Evolutionary conservation across 1,140 invertebrate genomes (phyloP), one percentile per base, ranked within the genome.

Genomic region (Onthophagus taurus): DNA sequence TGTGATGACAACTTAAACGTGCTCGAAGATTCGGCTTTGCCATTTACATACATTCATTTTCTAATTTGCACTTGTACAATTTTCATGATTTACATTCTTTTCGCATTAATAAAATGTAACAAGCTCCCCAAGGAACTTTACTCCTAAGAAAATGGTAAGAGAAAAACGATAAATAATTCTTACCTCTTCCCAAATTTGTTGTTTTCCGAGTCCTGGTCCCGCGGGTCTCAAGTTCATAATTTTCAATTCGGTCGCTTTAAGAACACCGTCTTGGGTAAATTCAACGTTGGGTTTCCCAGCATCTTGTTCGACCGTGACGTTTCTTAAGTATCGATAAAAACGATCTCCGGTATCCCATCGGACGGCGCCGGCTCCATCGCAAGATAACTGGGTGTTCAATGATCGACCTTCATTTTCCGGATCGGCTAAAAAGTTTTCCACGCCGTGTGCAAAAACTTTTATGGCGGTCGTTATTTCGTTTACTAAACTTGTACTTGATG

Each of bases 161-260:
- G n/a, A n/a, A n/a, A n/a, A n/a, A n/a, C n/a, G n/a, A n/a, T n/a
- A n/a, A n/a, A n/a, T n/a, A n/a, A n/a, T n/a, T n/a, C 74, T 75
- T 60, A 89, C 87, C 77, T 91, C 85, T 61, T 93, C 89, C 91
- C 91, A 96, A 14, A 85, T 78, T 11, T 88, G 72, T 61, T 85
- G 77, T 62, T 83, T 80, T 59, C 81, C 79, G 50, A 81, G 83
- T 9, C 81, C 73, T 11, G 83, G 81, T 1, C 85, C 78, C 5
- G 37, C 37, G 26, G 50, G 76, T 31, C 86, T 71, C 4, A 95
- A 70, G 65, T 96, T 96, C 83, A 94, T 86, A 47, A 96, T 91
- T 67, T 90, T 87, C 42, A 96, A 68, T 64, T 94, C 86, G 1
- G 87, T 83, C 1, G 85, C 80, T 59, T 82, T 80, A 11, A 92